A percentile compares a stretch with the other conserved stretches of the same genome.
Evolutionary conservation across 2,888 invertebrate genomes (phyloP).

Genomic region (Eristalinus sepulchralis): DNA sequence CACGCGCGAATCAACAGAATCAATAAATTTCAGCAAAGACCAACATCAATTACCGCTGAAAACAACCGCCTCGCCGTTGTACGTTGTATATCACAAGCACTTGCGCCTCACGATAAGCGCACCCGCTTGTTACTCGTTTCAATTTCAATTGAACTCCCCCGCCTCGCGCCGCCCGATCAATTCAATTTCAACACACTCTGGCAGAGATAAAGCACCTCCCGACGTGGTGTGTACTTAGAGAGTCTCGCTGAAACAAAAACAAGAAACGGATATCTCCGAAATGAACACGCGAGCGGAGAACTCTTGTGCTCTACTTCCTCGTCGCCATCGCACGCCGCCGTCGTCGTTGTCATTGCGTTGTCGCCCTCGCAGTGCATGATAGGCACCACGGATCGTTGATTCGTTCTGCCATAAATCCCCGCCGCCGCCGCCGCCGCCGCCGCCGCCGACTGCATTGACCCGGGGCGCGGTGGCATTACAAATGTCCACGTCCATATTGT

Average conservation of each 20-base stretch:
- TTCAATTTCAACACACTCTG: constrained; percentile 28
- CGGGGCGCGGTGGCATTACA: neutral
- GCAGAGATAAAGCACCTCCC: constrained; percentile 31
- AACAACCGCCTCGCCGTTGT: neutral
- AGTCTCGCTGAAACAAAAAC: neutral
- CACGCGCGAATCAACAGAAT: neutral
- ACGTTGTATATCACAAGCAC: constrained; percentile 27
- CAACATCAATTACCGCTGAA: constrained; percentile 11
- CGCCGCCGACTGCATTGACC: constrained; percentile 1
- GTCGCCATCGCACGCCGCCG: constrained; percentile 5
- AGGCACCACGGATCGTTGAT: constrained; percentile 40
- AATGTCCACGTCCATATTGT: constrained; percentile 41
- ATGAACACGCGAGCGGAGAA: neutral
- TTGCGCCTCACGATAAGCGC: constrained; percentile 31
- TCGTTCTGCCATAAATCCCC: constrained; percentile 37
- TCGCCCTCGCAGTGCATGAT: neutral
- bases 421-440: neutral
- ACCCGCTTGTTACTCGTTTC: constrained; percentile 27
- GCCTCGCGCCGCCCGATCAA: constrained; percentile 27
- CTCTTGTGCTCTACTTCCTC: constrained; percentile 35
- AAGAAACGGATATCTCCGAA: constrained; percentile 1
- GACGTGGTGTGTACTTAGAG: neutral
- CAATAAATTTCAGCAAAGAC: constrained; percentile 18
- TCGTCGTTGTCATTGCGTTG: neutral
- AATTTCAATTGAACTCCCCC: constrained; percentile 36